A percentile compares a stretch with the other conserved stretches of the same genome.
These are phyloP conservation scores for Leptodactylus fallax DNA, from an alignment of 2,797 vertebrate species.

Conservation along the genomic window DNA sequence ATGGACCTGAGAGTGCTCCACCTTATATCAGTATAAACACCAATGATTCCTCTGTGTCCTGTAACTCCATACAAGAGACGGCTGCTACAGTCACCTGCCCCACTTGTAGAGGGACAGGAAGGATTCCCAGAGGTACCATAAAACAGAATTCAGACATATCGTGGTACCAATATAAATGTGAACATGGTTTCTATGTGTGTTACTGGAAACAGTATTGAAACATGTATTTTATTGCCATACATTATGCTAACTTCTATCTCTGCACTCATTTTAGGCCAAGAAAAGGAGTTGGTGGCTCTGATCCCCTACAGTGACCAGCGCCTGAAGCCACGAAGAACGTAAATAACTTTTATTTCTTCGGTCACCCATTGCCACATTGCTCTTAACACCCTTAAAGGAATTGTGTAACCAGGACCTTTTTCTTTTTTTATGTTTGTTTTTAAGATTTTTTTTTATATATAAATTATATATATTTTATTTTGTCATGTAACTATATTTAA, in stretches of 20 bases:
- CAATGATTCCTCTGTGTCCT: slow-evolving; percentile 21
- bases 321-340: slow-evolving; percentile 88
- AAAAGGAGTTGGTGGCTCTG: slow-evolving; percentile 87
- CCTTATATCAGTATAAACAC: slow-evolving; percentile 36
- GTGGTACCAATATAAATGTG: neutral
- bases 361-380: neutral
- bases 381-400: too few species aligned
- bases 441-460: too few species aligned
- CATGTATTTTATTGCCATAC: too few species aligned
- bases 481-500: too few species aligned
- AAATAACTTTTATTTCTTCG: slow-evolving; percentile 67
- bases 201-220: neutral
- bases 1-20: neutral
- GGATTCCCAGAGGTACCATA: slow-evolving; percentile 45
- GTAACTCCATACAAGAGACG: neutral
- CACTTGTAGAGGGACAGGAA: slow-evolving; percentile 30
- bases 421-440: too few species aligned
- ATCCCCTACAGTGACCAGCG: slow-evolving; percentile 89
- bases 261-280: slow-evolving; percentile 76
- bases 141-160: neutral
- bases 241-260: neutral
- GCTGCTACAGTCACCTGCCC: slow-evolving; percentile 3
- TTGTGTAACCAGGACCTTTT: too few species aligned
- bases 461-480: too few species aligned
- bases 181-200: neutral